Evolutionary conservation across 2,888 invertebrate species (phyloP).

Genomic region (Orthosia cruda): DNA sequence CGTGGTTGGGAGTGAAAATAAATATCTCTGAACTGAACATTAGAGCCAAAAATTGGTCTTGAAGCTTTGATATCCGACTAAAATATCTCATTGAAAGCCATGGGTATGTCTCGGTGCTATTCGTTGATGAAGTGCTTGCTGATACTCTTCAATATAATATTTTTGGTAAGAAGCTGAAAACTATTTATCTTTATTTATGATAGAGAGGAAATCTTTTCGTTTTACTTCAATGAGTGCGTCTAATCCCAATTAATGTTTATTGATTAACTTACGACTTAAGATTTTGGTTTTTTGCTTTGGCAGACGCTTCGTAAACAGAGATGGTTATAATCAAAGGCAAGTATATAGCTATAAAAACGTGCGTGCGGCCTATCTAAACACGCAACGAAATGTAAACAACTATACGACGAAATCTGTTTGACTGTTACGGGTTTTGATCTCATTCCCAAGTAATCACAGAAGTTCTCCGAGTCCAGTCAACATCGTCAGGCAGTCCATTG

Average conservation of each 20-base stretch:
- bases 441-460: not conserved
- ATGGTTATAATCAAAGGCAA: not conserved
- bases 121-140: conserved; percentile 94
- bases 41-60: conserved; percentile 1
- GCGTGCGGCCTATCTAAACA: not conserved
- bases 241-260: not conserved
- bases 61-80: not conserved
- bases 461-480: not conserved
- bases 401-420: not conserved
- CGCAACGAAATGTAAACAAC: conserved; percentile 18
- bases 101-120: conserved; percentile 94
- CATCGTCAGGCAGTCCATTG: not conserved
- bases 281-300: not conserved
- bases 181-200: not conserved
- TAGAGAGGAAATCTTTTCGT: not conserved
- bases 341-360: not conserved
- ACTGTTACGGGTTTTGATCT: not conserved
- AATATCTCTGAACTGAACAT: not conserved
- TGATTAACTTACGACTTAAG: not conserved
- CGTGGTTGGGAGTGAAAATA: conserved; percentile 7
- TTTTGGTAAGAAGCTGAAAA: conserved; percentile 92
- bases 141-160: conserved; percentile 94
- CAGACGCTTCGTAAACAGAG: not conserved
- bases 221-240: not conserved
- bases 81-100: conserved; percentile 70